These are phyloP conservation scores for Ichneumoninae sp. DNA, from an alignment of 2,888 invertebrate genomes.

Conservation along the genomic window DNA sequence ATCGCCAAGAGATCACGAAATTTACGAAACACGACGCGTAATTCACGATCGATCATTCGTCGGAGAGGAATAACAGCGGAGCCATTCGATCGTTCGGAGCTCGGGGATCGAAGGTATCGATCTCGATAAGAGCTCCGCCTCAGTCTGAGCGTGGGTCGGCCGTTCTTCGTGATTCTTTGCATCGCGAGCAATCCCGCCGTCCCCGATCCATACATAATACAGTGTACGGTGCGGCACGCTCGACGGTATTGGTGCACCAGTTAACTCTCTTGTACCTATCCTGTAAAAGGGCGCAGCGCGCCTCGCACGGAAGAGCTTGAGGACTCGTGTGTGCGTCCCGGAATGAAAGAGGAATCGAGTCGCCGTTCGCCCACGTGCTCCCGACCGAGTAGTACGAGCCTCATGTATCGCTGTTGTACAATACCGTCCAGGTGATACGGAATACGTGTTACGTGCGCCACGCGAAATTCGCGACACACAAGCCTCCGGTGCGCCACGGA, in stretches of 20 bases:
- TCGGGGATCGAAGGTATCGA: constrained; percentile 35
- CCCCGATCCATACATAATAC: constrained; percentile 44
- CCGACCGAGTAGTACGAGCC: constrained; percentile 28
- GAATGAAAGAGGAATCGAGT: constrained; percentile 35
- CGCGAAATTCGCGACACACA: constrained; percentile 12
- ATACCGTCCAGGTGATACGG: constrained; percentile 59
- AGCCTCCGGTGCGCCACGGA: neutral
- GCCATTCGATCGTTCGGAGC: constrained; percentile 21
- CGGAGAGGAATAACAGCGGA: neutral
- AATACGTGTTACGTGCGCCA: constrained; percentile 55
- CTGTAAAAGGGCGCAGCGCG: constrained; percentile 5
- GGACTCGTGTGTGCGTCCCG: neutral
- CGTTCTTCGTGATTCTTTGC: constrained; percentile 38
- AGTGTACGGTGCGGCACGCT: neutral
- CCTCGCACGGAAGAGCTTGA: constrained; percentile 8
- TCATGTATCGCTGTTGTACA: constrained; percentile 56
- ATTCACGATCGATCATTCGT: neutral
- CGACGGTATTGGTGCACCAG: constrained; percentile 27
- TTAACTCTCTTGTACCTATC: constrained; percentile 29
- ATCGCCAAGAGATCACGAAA: neutral
- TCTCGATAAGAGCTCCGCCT: constrained; percentile 28
- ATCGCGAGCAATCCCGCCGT: constrained; percentile 20
- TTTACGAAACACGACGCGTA: neutral
- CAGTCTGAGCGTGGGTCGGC: constrained; percentile 22
- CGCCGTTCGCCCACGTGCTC: constrained; percentile 54